These are phyloP conservation scores for Lasioglossum calceatum DNA, from an alignment of 2,888 invertebrate species.

Conservation along the genomic window DNA sequence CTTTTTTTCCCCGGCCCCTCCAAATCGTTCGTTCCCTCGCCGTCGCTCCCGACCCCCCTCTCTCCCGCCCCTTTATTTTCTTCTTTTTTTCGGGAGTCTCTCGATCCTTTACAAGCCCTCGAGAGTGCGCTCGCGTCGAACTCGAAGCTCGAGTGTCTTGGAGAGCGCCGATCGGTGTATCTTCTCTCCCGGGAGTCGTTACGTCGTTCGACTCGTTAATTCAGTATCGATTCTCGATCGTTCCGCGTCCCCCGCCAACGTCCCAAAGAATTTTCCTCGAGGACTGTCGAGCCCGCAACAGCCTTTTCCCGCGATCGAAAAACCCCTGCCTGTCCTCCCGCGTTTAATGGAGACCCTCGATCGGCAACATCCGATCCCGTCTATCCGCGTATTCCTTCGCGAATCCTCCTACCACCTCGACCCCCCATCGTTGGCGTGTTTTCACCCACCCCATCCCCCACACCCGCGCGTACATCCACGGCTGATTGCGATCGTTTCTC, in stretches of 20 bases:
- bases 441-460: no score
- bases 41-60: neutral
- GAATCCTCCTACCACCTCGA: neutral
- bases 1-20: neutral
- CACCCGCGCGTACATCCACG: neutral
- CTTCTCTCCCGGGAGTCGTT: constrained; percentile 47
- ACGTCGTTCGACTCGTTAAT: constrained; percentile 58
- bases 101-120: constrained; percentile 55
- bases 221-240: constrained; percentile 61
- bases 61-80: neutral
- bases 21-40: neutral
- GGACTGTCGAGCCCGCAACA: constrained; percentile 52
- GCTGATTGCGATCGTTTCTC: constrained; percentile 12
- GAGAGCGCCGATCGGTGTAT: constrained; percentile 44
- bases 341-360: constrained; percentile 7
- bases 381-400: constrained; percentile 3
- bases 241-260: neutral
- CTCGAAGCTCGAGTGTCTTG: constrained; percentile 56
- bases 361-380: constrained; percentile 2
- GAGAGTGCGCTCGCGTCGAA: constrained; percentile 59
- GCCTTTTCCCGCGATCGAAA: constrained; percentile 43
- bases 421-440: neutral
- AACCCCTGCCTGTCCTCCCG: constrained; percentile 9
- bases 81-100: constrained; percentile 30
- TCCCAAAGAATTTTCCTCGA: constrained; percentile 44